Evolutionary conservation across 2,888 invertebrate species (phyloP).

Genomic region (Lepidonotus clava): DNA sequence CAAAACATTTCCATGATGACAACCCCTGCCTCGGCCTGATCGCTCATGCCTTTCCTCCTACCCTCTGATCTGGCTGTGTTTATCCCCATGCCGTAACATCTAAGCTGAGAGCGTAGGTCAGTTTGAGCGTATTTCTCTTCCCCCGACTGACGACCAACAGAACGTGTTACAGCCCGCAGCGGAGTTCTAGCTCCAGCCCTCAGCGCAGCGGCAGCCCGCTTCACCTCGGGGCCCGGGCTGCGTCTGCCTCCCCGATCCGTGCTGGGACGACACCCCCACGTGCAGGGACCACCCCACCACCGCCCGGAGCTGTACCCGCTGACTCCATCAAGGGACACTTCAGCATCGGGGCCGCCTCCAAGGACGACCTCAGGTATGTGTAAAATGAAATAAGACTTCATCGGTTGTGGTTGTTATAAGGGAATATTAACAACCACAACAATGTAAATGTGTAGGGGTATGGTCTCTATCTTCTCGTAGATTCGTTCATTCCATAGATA

Average conservation of each 20-base stretch:
- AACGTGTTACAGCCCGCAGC: slow-evolving; percentile 51
- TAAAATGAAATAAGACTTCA: no score
- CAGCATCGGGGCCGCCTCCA: slow-evolving; percentile 83
- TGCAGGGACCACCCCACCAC: not conserved
- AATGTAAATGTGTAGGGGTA: no score
- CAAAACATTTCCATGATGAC: no score
- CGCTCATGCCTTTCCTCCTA: no score
- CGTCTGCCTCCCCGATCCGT: slow-evolving; percentile 53
- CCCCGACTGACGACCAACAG: slow-evolving; percentile 25
- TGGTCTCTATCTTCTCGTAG: no score
- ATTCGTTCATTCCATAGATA: no score
- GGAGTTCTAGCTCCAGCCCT: slow-evolving; percentile 56
- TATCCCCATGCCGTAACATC: no score
- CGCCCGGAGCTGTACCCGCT: not conserved
- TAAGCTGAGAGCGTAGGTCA: slow-evolving; percentile 16
- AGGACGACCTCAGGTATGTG: slow-evolving; percentile 80
- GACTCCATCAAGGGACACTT: slow-evolving; percentile 81
- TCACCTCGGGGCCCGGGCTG: slow-evolving; percentile 20
- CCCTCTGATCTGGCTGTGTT: no score
- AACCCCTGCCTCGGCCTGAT: no score
- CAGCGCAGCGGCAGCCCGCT: slow-evolving; percentile 52
- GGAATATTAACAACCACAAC: no score
- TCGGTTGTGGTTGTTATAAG: no score
- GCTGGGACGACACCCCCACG: slow-evolving; percentile 5
- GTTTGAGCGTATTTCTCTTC: not conserved